These are phyloP conservation scores for Charaxes varanes DNA, from an alignment of 1,140 invertebrate genomes.

Conservation along the genomic window DNA sequence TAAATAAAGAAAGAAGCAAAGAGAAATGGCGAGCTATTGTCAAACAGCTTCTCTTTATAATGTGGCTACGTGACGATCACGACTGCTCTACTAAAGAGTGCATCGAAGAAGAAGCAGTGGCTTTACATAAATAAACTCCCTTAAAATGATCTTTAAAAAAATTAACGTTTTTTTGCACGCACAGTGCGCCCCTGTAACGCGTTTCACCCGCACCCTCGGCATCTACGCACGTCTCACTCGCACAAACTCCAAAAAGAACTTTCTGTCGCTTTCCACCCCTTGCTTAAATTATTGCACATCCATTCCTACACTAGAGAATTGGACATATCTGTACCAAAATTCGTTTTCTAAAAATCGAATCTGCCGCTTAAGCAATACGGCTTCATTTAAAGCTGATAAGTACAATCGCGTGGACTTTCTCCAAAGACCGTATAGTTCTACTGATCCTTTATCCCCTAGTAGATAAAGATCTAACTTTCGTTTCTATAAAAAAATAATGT, in stretches of 20 bases:
- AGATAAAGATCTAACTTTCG: slow-evolving; percentile 53
- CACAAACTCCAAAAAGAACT: slow-evolving; percentile 73
- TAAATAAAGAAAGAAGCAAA: no score
- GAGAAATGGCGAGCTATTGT: no score
- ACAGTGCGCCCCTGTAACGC: slow-evolving; percentile 50
- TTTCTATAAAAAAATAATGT: slow-evolving; percentile 23
- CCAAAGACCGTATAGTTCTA: slow-evolving; percentile 55
- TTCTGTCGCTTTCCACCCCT: slow-evolving; percentile 67
- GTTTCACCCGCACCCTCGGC: slow-evolving; percentile 65
- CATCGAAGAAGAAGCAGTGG: no score
- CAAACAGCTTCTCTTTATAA: no score
- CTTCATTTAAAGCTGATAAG: slow-evolving; percentile 16
- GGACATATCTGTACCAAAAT: slow-evolving; percentile 34
- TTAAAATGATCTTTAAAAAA: slow-evolving; percentile 16
- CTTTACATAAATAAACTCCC: no score
- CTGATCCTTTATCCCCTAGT: slow-evolving; percentile 51
- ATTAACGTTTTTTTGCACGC: slow-evolving; percentile 18
- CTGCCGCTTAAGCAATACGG: slow-evolving; percentile 30
- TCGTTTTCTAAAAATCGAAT: slow-evolving; percentile 30
- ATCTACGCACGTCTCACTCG: slow-evolving; percentile 71
- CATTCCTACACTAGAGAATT: slow-evolving; percentile 40
- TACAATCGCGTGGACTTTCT: slow-evolving; percentile 46
- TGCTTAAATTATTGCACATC: slow-evolving; percentile 72
- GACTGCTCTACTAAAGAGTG: no score
- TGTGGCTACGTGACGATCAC: no score